Evolutionary conservation across 2,888 invertebrate genomes (phyloP).

Genomic region (Odontocolon sp.): DNA sequence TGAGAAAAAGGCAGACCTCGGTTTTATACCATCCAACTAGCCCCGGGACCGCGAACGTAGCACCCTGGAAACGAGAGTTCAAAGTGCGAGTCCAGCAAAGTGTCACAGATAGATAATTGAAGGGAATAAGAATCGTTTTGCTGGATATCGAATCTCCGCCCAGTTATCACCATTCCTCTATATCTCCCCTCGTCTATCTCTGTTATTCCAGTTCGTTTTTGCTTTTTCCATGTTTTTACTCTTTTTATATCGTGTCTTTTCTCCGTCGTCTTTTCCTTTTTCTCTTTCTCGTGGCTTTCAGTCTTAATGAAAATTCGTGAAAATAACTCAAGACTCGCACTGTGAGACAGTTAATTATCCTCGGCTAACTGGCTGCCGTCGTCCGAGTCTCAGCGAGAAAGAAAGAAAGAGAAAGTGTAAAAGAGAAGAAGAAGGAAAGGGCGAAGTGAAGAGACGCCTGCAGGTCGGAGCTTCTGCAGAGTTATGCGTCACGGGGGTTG

Average conservation of each 20-base stretch:
- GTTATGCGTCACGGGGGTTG: constrained; percentile 51
- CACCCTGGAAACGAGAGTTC: constrained; percentile 38
- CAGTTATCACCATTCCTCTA: constrained; percentile 30
- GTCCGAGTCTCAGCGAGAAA: constrained; percentile 31
- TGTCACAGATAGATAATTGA: constrained; percentile 58
- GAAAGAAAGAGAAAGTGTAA: constrained; percentile 23
- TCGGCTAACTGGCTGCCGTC: constrained; percentile 54
- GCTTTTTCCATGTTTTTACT: not conserved
- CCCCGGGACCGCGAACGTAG: not conserved
- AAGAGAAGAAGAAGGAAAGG: constrained; percentile 12
- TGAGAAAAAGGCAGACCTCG: no score
- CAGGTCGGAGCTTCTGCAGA: constrained; percentile 26
- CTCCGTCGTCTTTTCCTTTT: constrained; percentile 14
- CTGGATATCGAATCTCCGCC: constrained; percentile 24
- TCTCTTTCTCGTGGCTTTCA: constrained; percentile 37
- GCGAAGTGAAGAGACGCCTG: constrained; percentile 16
- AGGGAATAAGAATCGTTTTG: constrained; percentile 53
- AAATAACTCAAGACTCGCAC: constrained; percentile 52
- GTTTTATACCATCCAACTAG: no score
- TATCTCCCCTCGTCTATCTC: constrained; percentile 21
- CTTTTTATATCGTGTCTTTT: constrained; percentile 31
- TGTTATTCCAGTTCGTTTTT: constrained; percentile 13
- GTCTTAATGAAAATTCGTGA: constrained; percentile 56
- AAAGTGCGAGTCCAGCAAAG: constrained; percentile 58
- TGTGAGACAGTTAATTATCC: constrained; percentile 59